Evolutionary conservation across 1,140 invertebrate species (phyloP).

Genomic region (Vanessa tameamea): DNA sequence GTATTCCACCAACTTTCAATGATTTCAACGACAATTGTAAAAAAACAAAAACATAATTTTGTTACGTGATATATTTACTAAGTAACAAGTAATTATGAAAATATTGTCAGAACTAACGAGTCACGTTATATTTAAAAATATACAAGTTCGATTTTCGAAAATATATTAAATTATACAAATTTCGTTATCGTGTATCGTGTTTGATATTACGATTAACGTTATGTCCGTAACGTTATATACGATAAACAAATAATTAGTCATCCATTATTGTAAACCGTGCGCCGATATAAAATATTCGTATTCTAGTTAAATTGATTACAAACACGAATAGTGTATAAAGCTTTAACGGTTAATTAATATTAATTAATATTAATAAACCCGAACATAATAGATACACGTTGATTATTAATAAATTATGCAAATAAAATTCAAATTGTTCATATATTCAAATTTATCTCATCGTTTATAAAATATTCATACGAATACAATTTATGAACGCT

Average conservation of each 20-base stretch:
- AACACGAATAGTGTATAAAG: slow-evolving; percentile 10
- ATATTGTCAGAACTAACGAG: too few relatives aligned
- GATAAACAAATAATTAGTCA: background rate
- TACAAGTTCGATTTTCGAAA: background rate
- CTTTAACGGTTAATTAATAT: slow-evolving; percentile 20
- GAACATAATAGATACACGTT: slow-evolving; percentile 19
- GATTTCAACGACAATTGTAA: too few relatives aligned
- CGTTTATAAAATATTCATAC: slow-evolving; percentile 33
- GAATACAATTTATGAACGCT: slow-evolving; percentile 28
- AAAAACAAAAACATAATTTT: too few relatives aligned
- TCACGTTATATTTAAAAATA: too few relatives aligned
- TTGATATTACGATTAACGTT: background rate
- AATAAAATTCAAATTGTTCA: slow-evolving; percentile 35
- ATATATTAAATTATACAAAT: background rate
- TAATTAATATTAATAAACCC: slow-evolving; percentile 33
- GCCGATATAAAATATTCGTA: background rate
- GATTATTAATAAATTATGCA: slow-evolving; percentile 36
- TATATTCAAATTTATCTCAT: slow-evolving; percentile 27
- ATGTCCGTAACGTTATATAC: background rate
- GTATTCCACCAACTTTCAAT: too few relatives aligned
- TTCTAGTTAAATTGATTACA: slow-evolving; percentile 11
- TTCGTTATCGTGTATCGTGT: background rate
- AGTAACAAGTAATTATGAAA: too few relatives aligned
- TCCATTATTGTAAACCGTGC: background rate
- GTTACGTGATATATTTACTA: too few relatives aligned